Conservation (phyloP, 64 coral and sea anemone genomes). For the Montipora sp. region DNA sequence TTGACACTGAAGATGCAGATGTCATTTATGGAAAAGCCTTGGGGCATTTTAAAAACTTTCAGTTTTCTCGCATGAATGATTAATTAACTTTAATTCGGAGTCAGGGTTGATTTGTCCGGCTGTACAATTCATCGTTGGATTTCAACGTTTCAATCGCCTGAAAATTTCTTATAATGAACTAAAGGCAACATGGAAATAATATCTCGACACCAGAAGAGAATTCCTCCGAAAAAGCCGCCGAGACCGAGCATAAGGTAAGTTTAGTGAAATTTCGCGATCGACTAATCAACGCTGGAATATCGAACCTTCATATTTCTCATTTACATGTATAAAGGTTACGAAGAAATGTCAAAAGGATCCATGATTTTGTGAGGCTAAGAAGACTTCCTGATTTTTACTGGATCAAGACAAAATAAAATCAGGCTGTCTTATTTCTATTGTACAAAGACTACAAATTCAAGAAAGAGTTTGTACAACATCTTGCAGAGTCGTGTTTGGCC, state of each 20-base stretch:
- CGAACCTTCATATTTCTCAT: not conserved
- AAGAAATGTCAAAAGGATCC: no score
- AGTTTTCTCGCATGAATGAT: conserved; percentile 42
- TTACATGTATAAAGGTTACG: not conserved
- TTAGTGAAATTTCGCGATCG: conserved; percentile 21
- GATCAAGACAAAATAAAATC: no score
- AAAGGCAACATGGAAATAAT: conserved; percentile 24
- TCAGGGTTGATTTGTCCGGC: not conserved
- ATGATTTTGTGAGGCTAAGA: not conserved
- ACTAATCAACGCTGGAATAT: not conserved
- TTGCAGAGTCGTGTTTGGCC: not conserved
- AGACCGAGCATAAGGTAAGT: conserved; percentile 45
- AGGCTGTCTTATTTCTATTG: no score
- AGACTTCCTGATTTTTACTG: not conserved
- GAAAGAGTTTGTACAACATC: no score
- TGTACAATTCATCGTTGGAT: not conserved
- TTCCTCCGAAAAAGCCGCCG: conserved; percentile 20
- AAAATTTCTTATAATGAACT: not conserved
- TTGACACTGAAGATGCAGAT: conserved; percentile 29
- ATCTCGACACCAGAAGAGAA: not conserved
- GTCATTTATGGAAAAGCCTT: conserved; percentile 7
- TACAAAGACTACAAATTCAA: no score
- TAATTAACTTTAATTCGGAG: conserved; percentile 1
- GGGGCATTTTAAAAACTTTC: conserved; percentile 23
- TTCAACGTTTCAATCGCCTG: not conserved